These are phyloP conservation scores for Hippocampus zosterae DNA, from an alignment of 2,113 vertebrate species.

Conservation along the genomic window DNA sequence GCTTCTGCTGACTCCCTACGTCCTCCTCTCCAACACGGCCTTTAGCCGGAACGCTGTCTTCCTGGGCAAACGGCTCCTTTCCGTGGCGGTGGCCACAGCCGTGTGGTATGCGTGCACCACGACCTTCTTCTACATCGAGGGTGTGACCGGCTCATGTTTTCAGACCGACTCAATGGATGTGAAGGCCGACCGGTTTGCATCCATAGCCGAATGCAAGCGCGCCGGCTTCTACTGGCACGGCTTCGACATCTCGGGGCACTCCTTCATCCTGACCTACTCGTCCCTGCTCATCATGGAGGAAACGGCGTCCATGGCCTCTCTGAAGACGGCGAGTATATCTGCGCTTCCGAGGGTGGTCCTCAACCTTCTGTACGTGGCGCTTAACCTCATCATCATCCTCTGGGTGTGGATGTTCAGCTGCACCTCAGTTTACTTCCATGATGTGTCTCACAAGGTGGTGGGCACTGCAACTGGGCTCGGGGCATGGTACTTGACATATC, in stretches of 20 bases:
- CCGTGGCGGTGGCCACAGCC: conserved; percentile 79
- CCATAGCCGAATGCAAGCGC: conserved; percentile 74
- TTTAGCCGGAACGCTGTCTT: conserved; percentile 52
- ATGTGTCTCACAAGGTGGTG: conserved; percentile 79
- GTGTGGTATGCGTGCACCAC: conserved; percentile 83
- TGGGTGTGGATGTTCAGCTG: conserved; percentile 93
- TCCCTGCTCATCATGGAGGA: conserved; percentile 88
- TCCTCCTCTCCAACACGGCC: conserved; percentile 76
- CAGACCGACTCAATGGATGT: conserved; percentile 7
- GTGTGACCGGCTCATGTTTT: conserved; percentile 80
- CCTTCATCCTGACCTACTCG: conserved; percentile 88
- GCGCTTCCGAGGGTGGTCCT: conserved; percentile 46
- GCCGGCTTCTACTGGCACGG: conserved; percentile 80
- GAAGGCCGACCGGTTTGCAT: conserved; percentile 35
- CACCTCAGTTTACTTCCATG: conserved; percentile 91
- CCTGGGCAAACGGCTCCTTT: conserved; percentile 72
- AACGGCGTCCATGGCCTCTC: conserved; percentile 71
- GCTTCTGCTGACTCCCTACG: conserved; percentile 87
- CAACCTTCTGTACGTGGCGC: conserved; percentile 73
- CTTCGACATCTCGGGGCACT: conserved; percentile 94
- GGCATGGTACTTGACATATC: conserved; percentile 84
- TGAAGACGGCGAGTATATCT: conserved; percentile 53
- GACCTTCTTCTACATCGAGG: conserved; percentile 81
- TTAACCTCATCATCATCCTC: conserved; percentile 75
- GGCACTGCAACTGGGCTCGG: conserved; percentile 79